Base-by-base conservation (phyloP, 2,113 vertebrate genomes). In the Ictidomys tridecemlineatus region DNA sequence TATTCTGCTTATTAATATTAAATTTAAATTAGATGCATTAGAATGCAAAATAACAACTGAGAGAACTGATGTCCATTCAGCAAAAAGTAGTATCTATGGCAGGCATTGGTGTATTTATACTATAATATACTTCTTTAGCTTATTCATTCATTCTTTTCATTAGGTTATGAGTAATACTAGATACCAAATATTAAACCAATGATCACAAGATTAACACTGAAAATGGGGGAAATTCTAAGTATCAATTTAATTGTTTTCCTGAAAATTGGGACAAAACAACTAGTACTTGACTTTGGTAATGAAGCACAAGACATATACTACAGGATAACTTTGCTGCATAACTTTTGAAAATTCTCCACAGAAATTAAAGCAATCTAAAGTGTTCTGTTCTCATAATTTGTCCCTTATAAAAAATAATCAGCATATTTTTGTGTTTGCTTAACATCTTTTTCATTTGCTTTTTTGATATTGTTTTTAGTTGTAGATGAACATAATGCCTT, bases 1-100 rank as follows among this genome's bases (percentile, higher is more conserved):
- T 65, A 76, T 32, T 91, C 94, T 92, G 39, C 5, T 72, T 89
- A 76, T 84, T 93, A 83, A 51, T 86, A 17, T 93, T 82, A 67
- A 53, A 32, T 61, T 91, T 93, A 91, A 42, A 85, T 79, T 61
- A 78, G 84, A 87, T 37, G 9, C 45, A 73, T 1, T 39, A 85
- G 16, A 82, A 61, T 91, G 20, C 22, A 94, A 80, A 74, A 14
- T 53, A 88, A 79, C 9, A 79, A 58, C n/a, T 8, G 20, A 87
- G 8, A 69, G 4, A 4, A 37, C 12, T 30, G 11, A 5, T 39
- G 3, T 45, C 17, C 6, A 61, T 45, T 73, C 30, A 42, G 39
- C 30, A 53, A 93, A 61, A 73, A 22, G 5, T 63, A 16, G 3
- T 39, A 61, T 39, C 76, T 72, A 85, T 26, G 13, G 3, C 24